Percentiles rank a stretch among this genome's conserved stretches.
phyloP scores from a whole-genome alignment of 2,888 invertebrate species.

The Anarsia innoxiella region DNA sequence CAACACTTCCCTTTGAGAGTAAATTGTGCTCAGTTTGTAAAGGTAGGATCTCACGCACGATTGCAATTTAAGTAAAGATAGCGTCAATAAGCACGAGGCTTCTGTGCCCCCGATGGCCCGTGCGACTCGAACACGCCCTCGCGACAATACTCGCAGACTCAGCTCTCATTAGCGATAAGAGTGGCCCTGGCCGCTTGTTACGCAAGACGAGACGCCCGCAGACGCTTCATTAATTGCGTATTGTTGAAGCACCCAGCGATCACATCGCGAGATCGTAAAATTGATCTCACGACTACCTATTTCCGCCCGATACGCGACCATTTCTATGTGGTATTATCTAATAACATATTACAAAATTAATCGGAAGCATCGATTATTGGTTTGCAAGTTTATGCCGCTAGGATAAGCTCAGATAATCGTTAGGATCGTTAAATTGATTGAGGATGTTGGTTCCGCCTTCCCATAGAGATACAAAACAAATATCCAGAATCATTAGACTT shows the following conservation, averaged over 20 bases:
- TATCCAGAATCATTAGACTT: constrained; percentile 9
- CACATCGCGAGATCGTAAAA: constrained; percentile 41
- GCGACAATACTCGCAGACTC: constrained; percentile 39
- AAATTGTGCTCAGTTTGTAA: too few relatives aligned
- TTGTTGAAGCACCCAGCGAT: constrained; percentile 49
- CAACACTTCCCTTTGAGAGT: not conserved
- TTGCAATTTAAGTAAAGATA: too few relatives aligned
- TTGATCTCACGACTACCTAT: constrained; percentile 44
- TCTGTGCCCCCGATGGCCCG: constrained; percentile 30
- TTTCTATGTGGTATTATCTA: constrained; percentile 25
- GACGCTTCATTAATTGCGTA: constrained; percentile 60
- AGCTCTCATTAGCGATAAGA: constrained; percentile 57
- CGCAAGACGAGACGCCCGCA: constrained; percentile 41
- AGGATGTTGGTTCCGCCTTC: constrained; percentile 41
- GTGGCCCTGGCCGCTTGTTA: constrained; percentile 44
- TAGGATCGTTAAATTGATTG: constrained; percentile 49
- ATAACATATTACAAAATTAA: constrained; percentile 46
- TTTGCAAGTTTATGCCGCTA: constrained; percentile 47
- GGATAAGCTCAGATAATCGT: constrained; percentile 54
- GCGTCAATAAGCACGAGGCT: constrained; percentile 25
- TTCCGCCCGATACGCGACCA: constrained; percentile 32
- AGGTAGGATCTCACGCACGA: too few relatives aligned
- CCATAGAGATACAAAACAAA: constrained; percentile 17
- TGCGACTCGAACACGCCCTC: constrained; percentile 29
- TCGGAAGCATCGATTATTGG: constrained; percentile 55